Base-by-base conservation (phyloP, 1,140 invertebrate species). In the Nomia melanderi region DNA sequence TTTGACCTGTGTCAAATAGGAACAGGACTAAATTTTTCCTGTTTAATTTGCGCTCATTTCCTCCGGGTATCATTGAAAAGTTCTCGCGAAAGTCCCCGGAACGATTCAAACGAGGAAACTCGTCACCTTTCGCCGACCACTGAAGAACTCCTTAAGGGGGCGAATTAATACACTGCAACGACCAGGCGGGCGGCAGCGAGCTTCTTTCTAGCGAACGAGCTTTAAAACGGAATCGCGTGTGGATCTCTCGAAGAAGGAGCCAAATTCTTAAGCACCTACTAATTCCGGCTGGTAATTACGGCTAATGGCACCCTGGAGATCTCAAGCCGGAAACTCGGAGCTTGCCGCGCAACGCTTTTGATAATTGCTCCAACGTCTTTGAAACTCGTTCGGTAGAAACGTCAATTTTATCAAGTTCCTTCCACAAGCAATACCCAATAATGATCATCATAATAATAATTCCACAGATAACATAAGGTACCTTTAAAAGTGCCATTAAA, bases 241-340 rank as follows among this genome's bases (percentile, higher is more conserved):
- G 2, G 20, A 14, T 31, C 54, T 44, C 54, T 70, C 67, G 17
- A 29, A 41, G 36, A 20, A 27, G 67, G 27, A 33, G 25, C 31
- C 66, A 39, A 70, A 70, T 70, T 70, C 56, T 70, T 70, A 25
- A 69, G 33, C 67, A 23, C 11, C 54, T 41, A 70, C 36, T 59
- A 70, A 59, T 59, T 70, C 36, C 20, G 4, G 1, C 1, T 12
- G 17, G 67, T 71, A 71, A 71, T 71, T 71, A 47, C 29, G 56
- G 54, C 59, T 70, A 59, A 70, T 70, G 54, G 67, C 54, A 23
- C 36, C 39, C 20, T 20, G 20, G 53, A 12, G 39, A 36, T 20
- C 7, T 33, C 9, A n/a, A 14, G 47, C 5, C 17, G 25, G 11
- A n/a, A 39, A 31, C 27, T 33, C 33, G 39, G 3, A n/a, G 39